Evolutionary conservation across 2,888 invertebrate species (phyloP), one percentile per base, ranked within the genome.

Genomic region (Ichneumoninae sp.): DNA sequence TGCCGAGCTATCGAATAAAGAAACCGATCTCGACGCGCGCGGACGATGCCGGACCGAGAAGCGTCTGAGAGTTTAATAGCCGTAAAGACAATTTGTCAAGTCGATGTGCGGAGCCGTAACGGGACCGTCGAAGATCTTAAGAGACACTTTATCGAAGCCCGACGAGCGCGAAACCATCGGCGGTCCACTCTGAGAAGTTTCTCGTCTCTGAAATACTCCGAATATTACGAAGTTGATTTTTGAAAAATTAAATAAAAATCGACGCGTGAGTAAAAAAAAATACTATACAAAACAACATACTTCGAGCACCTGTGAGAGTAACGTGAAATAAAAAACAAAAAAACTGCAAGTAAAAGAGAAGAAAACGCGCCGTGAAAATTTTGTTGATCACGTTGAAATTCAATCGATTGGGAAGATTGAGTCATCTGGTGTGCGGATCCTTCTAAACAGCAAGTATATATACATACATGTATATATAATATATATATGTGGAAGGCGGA

Each of bases 21-120:
- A 87, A 87, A 85, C 87, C 86, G 83, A 85, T 86, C 85, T 71
- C 78, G 83, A 85, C 19, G 50, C 50, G 57, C 16, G 36, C 52
- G 47, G 40, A 66, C 83, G 83, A 57, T 83, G 81, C 52, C 26
- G 47, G 66, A 78, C 68, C 73, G 63, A 22, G 16, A 40, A 70
- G 57, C 76, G 83, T 74, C 71, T 78, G 81, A 77, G 75, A 75
- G 82, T 87, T 86, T 81, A 87, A 87, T 83, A 75, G 6, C 78
- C 81, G 70, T 83, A 81, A 85, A 86, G 82, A 69, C 82, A 85
- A 30, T 87, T 87, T 80, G 86, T 87, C 83, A 85, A 86, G 74
- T 85, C 73, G 83, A 79, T 63, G 54, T 74, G 66, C 57, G 63
- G 63, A 13, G 76, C 68, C 10, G 54, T 68, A 77, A 77, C 73